phyloP scores from a whole-genome alignment of 2,113 vertebrate genomes.

The Thermophis baileyi region DNA sequence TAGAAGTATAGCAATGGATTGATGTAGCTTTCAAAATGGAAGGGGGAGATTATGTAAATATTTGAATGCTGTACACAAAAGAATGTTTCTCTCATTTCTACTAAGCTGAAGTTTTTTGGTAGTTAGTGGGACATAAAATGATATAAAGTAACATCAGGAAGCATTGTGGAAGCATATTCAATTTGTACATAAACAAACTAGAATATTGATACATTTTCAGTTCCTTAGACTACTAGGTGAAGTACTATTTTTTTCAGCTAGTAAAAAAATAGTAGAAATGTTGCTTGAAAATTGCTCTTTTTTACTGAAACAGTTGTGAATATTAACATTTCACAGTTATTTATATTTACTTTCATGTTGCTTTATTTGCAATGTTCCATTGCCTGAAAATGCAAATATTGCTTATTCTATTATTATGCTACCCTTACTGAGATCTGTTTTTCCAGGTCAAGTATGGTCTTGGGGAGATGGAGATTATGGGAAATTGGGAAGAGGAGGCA shows the following conservation, averaged over 20 bases:
- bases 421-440: constrained; percentile 2
- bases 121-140: neutral
- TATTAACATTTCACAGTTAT: neutral
- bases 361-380: neutral
- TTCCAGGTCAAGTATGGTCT: constrained; percentile 95
- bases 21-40: neutral
- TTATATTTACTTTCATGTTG: neutral
- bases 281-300: neutral
- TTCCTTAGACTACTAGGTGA: neutral
- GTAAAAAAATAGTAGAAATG: neutral
- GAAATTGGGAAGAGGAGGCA: constrained; percentile 93
- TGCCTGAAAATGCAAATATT: neutral
- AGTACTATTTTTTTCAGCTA: neutral
- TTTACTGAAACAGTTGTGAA: neutral
- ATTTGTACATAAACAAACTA: neutral
- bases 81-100: neutral
- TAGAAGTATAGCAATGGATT: neutral
- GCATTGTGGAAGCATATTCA: neutral
- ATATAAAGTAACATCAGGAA: neutral
- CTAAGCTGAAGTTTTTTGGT: neutral
- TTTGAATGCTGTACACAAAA: neutral
- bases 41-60: neutral
- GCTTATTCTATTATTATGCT: neutral
- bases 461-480: constrained; percentile 99
- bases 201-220: neutral